phyloP scores from a whole-genome alignment of 2,888 invertebrate species.

The Cataglyphis cursor region DNA sequence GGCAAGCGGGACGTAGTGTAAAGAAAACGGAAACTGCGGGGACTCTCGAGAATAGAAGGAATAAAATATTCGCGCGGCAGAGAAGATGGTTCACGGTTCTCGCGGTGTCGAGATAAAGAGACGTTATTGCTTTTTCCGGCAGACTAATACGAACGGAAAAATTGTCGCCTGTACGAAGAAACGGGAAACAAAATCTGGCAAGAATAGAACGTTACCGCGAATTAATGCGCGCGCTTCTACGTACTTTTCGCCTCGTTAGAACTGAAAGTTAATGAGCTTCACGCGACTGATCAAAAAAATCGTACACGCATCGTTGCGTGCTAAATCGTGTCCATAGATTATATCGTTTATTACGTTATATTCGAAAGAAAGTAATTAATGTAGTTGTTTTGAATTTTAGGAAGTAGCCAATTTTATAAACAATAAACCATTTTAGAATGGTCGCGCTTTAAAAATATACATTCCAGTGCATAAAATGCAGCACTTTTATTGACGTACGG shows the following conservation, averaged over 20 bases:
- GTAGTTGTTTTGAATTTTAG: conserved; percentile 6
- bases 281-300: conserved; percentile 41
- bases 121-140: conserved; percentile 62
- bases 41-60: conserved; percentile 54
- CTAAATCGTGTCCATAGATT: background rate
- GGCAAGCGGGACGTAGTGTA: conserved; percentile 26
- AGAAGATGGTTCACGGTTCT: conserved; percentile 54
- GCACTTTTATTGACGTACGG: background rate
- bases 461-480: background rate
- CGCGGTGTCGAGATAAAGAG: conserved; percentile 62
- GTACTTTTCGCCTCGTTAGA: conserved; percentile 39
- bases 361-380: conserved; percentile 25
- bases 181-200: conserved; percentile 14
- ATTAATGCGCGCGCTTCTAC: conserved; percentile 30
- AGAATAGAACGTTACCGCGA: conserved; percentile 48
- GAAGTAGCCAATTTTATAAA: background rate
- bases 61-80: conserved; percentile 59
- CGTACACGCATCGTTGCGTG: conserved; percentile 36
- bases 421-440: background rate
- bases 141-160: conserved; percentile 56
- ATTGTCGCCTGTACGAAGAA: conserved; percentile 39
- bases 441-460: background rate
- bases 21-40: conserved; percentile 51
- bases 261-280: conserved; percentile 31
- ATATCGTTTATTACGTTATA: conserved; percentile 28